Percentiles rank a stretch among this genome's conserved stretches.
Conservation (phyloP, 64 coral and sea anemone species). For the Astreopora myriophthalma region DNA sequence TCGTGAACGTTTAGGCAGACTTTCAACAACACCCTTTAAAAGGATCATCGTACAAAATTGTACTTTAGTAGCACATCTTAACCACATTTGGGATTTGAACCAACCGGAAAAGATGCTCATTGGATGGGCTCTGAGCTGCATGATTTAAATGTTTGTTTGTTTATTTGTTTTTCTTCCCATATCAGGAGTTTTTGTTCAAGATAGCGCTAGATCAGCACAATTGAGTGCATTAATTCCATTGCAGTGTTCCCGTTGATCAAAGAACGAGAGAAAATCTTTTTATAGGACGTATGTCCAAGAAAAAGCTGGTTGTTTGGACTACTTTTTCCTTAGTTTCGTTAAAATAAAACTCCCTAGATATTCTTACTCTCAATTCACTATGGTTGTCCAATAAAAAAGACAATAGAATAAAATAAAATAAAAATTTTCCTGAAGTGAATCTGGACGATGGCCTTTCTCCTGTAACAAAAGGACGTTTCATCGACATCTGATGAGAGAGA, state of each 20-base stretch:
- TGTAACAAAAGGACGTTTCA: constrained; percentile 1
- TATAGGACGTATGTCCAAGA: background rate
- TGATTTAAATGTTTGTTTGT: constrained; percentile 27
- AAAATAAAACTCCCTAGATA: background rate
- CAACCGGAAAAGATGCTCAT: background rate
- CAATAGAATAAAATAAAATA: no score
- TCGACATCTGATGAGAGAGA: background rate
- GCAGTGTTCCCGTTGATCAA: background rate
- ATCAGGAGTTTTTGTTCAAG: constrained; percentile 6
- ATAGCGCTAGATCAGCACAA: constrained; percentile 4
- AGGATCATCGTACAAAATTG: background rate
- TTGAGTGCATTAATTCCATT: background rate
- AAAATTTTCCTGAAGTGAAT: background rate
- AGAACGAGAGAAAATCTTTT: background rate
- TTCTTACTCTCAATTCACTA: background rate
- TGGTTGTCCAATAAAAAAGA: no score
- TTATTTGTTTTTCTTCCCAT: background rate
- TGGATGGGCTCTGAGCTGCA: background rate
- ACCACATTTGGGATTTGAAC: background rate
- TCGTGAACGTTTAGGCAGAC: background rate
- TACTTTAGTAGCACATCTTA: background rate
- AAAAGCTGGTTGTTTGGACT: no score
- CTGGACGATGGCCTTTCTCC: background rate
- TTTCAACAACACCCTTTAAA: background rate
- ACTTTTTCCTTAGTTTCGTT: background rate